Percentiles rank a stretch among this genome's conserved stretches.
These are phyloP conservation scores for Ptiloglossa arizonensis DNA, from an alignment of 1,140 invertebrate genomes.

Conservation along the genomic window DNA sequence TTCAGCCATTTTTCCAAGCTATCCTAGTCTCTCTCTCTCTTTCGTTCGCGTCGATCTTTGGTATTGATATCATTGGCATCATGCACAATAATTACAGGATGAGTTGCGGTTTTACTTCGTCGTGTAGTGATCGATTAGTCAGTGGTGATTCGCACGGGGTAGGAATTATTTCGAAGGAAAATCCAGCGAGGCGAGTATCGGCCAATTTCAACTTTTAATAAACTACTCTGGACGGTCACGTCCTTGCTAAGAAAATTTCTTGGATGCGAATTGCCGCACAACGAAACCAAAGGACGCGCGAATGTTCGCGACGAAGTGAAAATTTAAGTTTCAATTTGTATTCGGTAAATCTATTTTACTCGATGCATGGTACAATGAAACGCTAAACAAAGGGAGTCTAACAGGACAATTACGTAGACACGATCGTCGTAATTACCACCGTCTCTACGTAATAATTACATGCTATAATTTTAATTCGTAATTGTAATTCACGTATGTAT, in stretches of 20 bases:
- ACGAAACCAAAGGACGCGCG: neutral
- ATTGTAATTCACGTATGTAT: neutral
- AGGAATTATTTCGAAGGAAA: constrained; percentile 55
- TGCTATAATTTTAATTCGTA: neutral
- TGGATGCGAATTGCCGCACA: neutral
- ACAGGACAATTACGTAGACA: neutral
- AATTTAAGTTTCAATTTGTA: constrained; percentile 8
- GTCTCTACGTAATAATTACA: neutral
- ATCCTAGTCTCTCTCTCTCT: neutral
- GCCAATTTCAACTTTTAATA: constrained; percentile 65
- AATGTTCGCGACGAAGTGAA: constrained; percentile 16
- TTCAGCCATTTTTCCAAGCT: constrained; percentile 34
- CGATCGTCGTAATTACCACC: neutral
- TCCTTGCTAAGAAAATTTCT: constrained; percentile 23
- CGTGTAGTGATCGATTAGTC: constrained; percentile 55
- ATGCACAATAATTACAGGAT: constrained; percentile 62
- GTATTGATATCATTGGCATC: constrained; percentile 57
- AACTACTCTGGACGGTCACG: constrained; percentile 51
- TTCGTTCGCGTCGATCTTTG: neutral
- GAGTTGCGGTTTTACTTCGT: constrained; percentile 56
- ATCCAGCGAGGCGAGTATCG: constrained; percentile 54
- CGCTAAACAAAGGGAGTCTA: neutral
- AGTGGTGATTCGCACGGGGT: constrained; percentile 13
- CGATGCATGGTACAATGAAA: neutral
- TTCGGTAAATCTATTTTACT: neutral